Evolutionary conservation across 2,888 invertebrate genomes (phyloP), one percentile per base, ranked within the genome.

Genomic region (Thera britannica): DNA sequence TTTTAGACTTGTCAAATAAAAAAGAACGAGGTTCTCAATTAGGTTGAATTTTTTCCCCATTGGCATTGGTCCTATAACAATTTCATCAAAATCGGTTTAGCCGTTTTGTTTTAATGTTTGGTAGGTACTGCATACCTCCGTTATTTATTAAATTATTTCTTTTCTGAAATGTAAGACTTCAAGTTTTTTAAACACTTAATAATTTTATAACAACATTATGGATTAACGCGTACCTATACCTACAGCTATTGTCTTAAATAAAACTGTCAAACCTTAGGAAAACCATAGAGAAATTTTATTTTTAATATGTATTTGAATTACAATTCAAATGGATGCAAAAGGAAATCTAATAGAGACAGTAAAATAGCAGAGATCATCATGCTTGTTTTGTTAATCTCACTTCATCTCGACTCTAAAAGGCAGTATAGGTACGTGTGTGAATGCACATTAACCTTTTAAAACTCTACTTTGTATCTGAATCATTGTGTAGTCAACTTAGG

Each of bases 371-470:
- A 62, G 62, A 69, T 65, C 65, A 63, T 70, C 62, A 55, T 58
- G 44, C 48, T 58, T 59, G 46, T 65, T 65, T 57, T 61, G 56
- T 56, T 59, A 63, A 67, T 63, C 23, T 23, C 62, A 57, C 56
- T 56, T 56, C 62, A 70, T 63, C 63, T 44, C 58, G 8, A 41
- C 66, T 54, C 34, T 70, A 67, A 57, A 70, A 66, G 70, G 70
- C 63, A 11, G 62, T 51, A 66, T 54, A n/a, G n/a, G n/a, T n/a
- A 70, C 70, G 66, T 67, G 70, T 67, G 48, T 61, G 70, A 66
- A 70, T 70, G 70, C 70, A 67, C 59, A 54, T 70, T 63, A 63
- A 66, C 57, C 57, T 67, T 60, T 66, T 48, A 59, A 56, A 56
- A 55, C 46, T 46, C 46, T 51, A 57, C 63, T 64, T 46, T 54